phyloP scores from a whole-genome alignment of 2,797 vertebrate species.

The Spinibarbus caldwelli region DNA sequence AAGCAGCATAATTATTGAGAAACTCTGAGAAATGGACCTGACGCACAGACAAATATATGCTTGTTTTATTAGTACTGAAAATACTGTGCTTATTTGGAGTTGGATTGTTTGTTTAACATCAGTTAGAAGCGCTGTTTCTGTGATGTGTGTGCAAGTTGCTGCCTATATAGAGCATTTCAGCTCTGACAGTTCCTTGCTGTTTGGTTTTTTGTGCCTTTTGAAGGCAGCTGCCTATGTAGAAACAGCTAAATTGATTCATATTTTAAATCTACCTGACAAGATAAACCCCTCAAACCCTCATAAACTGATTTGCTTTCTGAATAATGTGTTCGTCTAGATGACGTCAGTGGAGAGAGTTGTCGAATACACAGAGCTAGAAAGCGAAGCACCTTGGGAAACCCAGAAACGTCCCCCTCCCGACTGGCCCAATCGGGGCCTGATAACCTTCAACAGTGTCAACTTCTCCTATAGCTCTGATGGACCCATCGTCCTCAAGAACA shows the following conservation, averaged over 20 bases:
- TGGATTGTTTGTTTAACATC: background rate
- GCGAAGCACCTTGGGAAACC: slow-evolving; percentile 91
- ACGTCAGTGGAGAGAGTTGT: slow-evolving; percentile 93
- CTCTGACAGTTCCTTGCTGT: background rate
- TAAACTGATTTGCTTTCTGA: background rate
- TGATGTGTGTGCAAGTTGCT: background rate
- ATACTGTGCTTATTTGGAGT: background rate
- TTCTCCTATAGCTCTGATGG: slow-evolving; percentile 87
- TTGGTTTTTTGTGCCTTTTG: background rate
- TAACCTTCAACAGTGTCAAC: slow-evolving; percentile 90
- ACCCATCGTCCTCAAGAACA: slow-evolving; percentile 87
- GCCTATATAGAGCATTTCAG: background rate
- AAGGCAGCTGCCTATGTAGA: too few species aligned
- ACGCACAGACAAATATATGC: background rate
- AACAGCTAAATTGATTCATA: background rate
- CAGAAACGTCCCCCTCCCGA: slow-evolving; percentile 79
- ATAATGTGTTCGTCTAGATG: slow-evolving; percentile 72
- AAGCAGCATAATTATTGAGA: background rate
- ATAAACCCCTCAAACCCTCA: background rate
- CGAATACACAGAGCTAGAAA: slow-evolving; percentile 92
- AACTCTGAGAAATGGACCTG: background rate
- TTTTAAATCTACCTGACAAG: background rate
- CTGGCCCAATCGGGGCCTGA: slow-evolving; percentile 88
- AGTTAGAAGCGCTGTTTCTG: background rate
- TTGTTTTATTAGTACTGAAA: background rate